These are phyloP conservation scores for Lutjanus argentimaculatus DNA, from an alignment of 2,797 vertebrate species.

Conservation along the genomic window DNA sequence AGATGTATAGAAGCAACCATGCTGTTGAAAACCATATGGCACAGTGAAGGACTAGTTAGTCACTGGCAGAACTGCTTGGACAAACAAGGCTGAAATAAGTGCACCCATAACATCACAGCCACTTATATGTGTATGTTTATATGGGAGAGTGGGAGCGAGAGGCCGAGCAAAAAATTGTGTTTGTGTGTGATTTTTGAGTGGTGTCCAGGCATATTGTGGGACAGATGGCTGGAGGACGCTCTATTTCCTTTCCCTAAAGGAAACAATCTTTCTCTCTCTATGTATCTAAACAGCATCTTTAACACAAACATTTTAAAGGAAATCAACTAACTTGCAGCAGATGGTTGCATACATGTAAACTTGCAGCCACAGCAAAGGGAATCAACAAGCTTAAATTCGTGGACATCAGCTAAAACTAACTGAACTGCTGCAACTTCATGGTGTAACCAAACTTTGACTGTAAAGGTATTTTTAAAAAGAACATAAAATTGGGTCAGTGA, in stretches of 20 bases:
- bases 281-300: constrained; percentile 26
- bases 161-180: constrained; percentile 32
- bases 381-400: background rate
- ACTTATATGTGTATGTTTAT: constrained; percentile 27
- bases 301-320: constrained; percentile 10
- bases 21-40: constrained; percentile 58
- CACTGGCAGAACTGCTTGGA: constrained; percentile 24
- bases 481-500: too few relatives aligned
- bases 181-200: constrained; percentile 33
- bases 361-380: background rate
- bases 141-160: constrained; percentile 20
- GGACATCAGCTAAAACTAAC: background rate
- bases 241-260: constrained; percentile 38
- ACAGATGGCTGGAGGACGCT: constrained; percentile 72
- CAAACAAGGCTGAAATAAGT: constrained; percentile 37
- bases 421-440: background rate
- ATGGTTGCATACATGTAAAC: background rate
- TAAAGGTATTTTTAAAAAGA: constrained; percentile 2
- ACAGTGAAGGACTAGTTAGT: constrained; percentile 13
- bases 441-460: background rate
- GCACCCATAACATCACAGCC: constrained; percentile 12
- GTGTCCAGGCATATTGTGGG: constrained; percentile 61
- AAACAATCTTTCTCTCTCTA: constrained; percentile 23
- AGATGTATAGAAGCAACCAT: constrained; percentile 38
- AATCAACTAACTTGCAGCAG: background rate